Evolutionary conservation across 1,140 invertebrate genomes (phyloP).

Genomic region (Achatina immaculata): DNA sequence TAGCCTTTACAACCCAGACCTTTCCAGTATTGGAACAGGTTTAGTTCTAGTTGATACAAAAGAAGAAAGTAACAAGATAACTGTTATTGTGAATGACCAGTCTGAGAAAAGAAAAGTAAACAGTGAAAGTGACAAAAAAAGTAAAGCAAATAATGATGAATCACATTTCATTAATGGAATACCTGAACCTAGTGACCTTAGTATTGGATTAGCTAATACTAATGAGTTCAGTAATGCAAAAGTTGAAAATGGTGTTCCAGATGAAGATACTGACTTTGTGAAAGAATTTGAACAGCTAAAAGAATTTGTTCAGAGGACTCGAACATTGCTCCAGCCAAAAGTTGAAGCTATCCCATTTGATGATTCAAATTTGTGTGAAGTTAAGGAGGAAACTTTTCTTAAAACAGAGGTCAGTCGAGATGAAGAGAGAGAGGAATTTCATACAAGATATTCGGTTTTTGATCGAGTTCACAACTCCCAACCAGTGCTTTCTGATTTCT

Average conservation of each 20-base stretch:
- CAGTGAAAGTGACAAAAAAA: neutral
- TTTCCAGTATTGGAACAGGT: neutral
- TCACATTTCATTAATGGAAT: neutral
- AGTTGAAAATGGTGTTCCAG: neutral
- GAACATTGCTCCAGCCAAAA: conserved; percentile 40
- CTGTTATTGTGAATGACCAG: neutral
- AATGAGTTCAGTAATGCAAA: neutral
- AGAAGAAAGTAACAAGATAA: neutral
- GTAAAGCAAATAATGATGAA: neutral
- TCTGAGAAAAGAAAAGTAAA: neutral
- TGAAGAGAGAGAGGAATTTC: conserved; percentile 53
- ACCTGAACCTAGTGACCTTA: too few species aligned
- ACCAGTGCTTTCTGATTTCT: conserved; percentile 55
- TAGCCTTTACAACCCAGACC: neutral
- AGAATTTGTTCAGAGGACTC: conserved; percentile 53
- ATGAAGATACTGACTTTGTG: conserved; percentile 41
- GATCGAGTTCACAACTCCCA: conserved; percentile 51
- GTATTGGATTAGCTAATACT: too few species aligned
- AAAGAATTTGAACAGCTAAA: conserved; percentile 59
- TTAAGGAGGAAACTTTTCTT: conserved; percentile 49
- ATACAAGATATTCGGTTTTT: conserved; percentile 48
- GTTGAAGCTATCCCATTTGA: conserved; percentile 30
- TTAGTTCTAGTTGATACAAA: neutral
- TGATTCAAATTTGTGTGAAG: conserved; percentile 48
- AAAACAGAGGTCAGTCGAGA: conserved; percentile 43